A percentile compares a stretch with the other conserved stretches of the same genome.
phyloP scores from a whole-genome alignment of 2,888 invertebrate species.

The Thelaira solivaga region DNA sequence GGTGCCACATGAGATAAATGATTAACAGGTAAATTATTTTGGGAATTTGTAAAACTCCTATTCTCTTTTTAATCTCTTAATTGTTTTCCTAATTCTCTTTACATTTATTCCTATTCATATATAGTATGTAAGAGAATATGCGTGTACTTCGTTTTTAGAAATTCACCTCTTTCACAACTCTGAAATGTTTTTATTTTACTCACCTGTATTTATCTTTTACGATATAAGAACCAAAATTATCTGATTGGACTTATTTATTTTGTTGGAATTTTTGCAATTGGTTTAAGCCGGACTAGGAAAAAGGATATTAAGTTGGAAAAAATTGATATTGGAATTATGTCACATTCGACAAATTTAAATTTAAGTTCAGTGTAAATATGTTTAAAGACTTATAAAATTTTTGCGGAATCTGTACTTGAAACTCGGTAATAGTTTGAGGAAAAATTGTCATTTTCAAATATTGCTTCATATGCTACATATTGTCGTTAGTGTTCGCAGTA shows the following conservation, averaged over 20 bases:
- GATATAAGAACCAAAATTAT: slow-evolving; percentile 36
- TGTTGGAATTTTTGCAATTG: background rate
- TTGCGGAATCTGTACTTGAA: too few species aligned
- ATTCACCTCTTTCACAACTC: slow-evolving; percentile 28
- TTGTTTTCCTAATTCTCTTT: slow-evolving; percentile 17
- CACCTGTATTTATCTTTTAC: slow-evolving; percentile 53
- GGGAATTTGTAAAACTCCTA: slow-evolving; percentile 17
- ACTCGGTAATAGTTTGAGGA: too few species aligned
- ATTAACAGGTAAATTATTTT: slow-evolving; percentile 40
- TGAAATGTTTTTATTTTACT: slow-evolving; percentile 4
- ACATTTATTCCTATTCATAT: slow-evolving; percentile 15
- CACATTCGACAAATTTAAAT: too few species aligned
- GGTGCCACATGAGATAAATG: background rate
- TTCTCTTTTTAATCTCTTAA: slow-evolving; percentile 21
- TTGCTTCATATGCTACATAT: too few species aligned
- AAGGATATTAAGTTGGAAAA: background rate
- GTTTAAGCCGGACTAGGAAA: background rate
- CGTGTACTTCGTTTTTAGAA: background rate
- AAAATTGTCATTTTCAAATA: too few species aligned
- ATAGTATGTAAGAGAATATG: background rate
- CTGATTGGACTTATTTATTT: slow-evolving; percentile 38
- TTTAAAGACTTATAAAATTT: too few species aligned
- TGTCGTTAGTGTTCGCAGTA: too few species aligned
- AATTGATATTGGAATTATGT: too few species aligned
- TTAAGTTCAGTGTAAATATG: too few species aligned